Conservation (phyloP, 1,140 invertebrate genomes). For the Lanistes nyassanus region DNA sequence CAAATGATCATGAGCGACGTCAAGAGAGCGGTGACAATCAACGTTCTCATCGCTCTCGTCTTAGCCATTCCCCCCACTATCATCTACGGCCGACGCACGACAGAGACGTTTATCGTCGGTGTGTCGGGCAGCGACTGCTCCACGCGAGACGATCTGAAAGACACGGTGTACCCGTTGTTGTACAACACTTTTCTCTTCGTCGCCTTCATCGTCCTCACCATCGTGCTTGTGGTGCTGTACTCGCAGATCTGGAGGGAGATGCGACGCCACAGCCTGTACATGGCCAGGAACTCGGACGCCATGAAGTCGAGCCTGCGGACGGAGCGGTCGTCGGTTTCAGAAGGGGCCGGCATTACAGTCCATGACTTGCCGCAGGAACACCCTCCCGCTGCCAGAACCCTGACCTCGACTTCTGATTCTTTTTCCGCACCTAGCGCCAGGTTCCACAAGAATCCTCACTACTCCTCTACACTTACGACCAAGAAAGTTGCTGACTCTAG, state of each 20-base stretch:
- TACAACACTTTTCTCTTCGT: conserved; percentile 30
- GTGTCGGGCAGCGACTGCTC: conserved; percentile 33
- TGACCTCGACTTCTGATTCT: too few relatives aligned
- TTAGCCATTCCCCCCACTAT: conserved; percentile 22
- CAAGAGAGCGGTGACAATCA: neutral
- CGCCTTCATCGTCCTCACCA: conserved; percentile 21
- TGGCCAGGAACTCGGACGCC: conserved; percentile 13
- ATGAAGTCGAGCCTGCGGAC: neutral
- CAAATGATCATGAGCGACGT: conserved; percentile 16
- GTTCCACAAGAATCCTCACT: too few relatives aligned
- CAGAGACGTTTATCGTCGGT: neutral
- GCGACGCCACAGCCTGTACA: conserved; percentile 17
- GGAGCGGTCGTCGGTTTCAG: too few relatives aligned
- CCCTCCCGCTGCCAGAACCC: too few relatives aligned
- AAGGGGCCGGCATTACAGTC: too few relatives aligned
- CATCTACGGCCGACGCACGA: conserved; percentile 30
- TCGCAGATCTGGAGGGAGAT: conserved; percentile 21
- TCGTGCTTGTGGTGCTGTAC: conserved; percentile 28
- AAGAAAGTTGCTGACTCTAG: too few relatives aligned
- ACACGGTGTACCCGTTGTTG: conserved; percentile 24
- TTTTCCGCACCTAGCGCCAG: too few relatives aligned
- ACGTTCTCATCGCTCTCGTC: neutral
- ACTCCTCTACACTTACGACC: too few relatives aligned
- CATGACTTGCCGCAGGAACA: too few relatives aligned
- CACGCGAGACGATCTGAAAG: conserved; percentile 28